phyloP scores from a whole-genome alignment of 2,888 invertebrate species.

The Coelinius sp. region DNA sequence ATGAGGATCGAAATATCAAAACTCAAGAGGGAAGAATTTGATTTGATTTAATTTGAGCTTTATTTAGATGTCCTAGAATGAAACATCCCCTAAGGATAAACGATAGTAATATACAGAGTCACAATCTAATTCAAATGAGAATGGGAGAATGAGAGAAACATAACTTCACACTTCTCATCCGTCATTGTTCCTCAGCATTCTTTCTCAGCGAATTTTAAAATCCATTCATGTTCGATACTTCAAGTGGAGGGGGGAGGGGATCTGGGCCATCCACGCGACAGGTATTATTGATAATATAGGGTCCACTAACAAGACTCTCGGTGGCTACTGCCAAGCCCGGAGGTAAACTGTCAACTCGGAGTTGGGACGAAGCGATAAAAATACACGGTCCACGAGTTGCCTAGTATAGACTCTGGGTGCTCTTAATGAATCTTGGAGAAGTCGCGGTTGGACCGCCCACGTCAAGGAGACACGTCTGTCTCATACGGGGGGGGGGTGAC shows the following conservation, averaged over 20 bases:
- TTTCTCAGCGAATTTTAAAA: not conserved
- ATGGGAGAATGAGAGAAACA: not conserved
- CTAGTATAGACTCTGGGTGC: constrained; percentile 49
- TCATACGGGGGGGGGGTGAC: not conserved
- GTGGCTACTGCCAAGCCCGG: constrained; percentile 51
- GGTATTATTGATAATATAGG: constrained; percentile 47
- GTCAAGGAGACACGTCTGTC: constrained; percentile 45
- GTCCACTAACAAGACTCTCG: constrained; percentile 48
- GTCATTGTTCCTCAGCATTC: not conserved
- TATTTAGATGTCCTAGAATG: no score
- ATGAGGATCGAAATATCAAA: not conserved
- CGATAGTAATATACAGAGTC: no score
- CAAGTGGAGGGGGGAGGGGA: not conserved
- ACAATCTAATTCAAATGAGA: no score
- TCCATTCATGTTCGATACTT: not conserved
- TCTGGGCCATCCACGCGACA: constrained; percentile 41
- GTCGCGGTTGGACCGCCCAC: constrained; percentile 58
- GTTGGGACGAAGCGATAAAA: constrained; percentile 59
- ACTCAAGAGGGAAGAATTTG: no score
- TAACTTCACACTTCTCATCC: not conserved
- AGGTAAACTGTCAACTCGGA: constrained; percentile 57
- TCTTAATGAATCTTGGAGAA: constrained; percentile 58
- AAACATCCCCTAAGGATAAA: no score
- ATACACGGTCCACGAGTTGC: constrained; percentile 58
- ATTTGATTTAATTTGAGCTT: no score